These are phyloP conservation scores for Prionace glauca DNA, from an alignment of 2,797 vertebrate species.

Conservation along the genomic window DNA sequence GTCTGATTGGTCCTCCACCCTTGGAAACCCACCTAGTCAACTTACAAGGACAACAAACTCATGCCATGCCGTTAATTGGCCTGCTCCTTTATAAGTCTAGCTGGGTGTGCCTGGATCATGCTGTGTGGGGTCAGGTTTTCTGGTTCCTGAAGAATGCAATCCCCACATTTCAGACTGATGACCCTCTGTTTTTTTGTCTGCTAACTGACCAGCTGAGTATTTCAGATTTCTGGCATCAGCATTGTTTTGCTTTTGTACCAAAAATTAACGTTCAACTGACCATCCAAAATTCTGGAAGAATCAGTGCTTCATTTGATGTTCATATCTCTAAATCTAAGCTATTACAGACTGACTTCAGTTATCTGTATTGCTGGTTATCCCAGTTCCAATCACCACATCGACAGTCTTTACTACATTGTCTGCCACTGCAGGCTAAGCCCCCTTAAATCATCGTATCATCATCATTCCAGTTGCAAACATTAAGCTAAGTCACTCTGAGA, in stretches of 20 bases:
- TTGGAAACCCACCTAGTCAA: too few species aligned
- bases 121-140: too few species aligned
- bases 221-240: not conserved
- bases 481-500: not conserved
- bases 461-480: constrained; percentile 7
- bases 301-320: not conserved
- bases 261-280: not conserved
- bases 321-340: not conserved
- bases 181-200: not conserved
- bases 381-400: not conserved
- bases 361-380: not conserved
- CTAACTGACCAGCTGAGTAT: not conserved
- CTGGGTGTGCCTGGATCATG: too few species aligned
- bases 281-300: not conserved
- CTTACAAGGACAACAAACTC: too few species aligned
- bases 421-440: not conserved
- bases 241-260: not conserved
- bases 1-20: too few species aligned
- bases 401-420: not conserved
- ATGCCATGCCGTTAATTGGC: too few species aligned
- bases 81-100: too few species aligned
- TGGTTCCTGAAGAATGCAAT: too few species aligned
- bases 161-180: not conserved
- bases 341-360: not conserved
- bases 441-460: constrained; percentile 8